Conservation (phyloP, 2,113 vertebrate genomes). For the Phyllostomus hastatus region DNA sequence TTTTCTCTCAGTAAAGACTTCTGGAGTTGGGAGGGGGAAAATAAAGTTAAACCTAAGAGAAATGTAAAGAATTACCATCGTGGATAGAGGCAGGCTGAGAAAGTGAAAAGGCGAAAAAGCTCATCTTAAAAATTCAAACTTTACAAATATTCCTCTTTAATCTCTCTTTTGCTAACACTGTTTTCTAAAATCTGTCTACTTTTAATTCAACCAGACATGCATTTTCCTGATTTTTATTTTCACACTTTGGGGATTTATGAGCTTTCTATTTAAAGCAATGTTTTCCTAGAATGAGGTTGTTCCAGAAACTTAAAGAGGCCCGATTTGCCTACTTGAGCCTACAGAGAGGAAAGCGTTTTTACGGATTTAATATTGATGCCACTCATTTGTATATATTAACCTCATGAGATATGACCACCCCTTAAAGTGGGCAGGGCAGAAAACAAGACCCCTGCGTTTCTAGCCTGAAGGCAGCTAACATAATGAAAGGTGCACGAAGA, state of each 20-base stretch:
- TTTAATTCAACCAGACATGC: neutral
- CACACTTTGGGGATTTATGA: neutral
- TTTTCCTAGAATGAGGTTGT: neutral
- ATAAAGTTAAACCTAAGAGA: neutral
- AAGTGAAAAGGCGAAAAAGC: neutral
- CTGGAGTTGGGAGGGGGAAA: neutral
- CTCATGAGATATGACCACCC: neutral
- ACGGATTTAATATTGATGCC: neutral
- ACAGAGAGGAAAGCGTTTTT: neutral
- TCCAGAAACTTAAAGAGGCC: neutral
- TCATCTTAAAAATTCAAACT: neutral
- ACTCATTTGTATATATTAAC: neutral
- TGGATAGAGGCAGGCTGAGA: neutral
- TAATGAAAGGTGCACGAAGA: neutral
- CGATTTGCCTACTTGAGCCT: neutral
- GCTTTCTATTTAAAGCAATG: neutral
- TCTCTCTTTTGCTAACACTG: neutral
- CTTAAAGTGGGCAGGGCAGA: neutral
- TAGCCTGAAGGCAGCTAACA: neutral
- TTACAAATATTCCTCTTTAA: neutral
- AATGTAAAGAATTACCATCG: constrained; percentile 4
- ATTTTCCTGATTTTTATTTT: neutral
- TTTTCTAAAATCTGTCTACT: constrained; percentile 11
- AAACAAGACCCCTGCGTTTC: neutral
- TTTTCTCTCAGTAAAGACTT: constrained; percentile 2